phyloP scores from a whole-genome alignment of 35 echinoderm and acorn worm genomes.

The Amphiura filiformis region DNA sequence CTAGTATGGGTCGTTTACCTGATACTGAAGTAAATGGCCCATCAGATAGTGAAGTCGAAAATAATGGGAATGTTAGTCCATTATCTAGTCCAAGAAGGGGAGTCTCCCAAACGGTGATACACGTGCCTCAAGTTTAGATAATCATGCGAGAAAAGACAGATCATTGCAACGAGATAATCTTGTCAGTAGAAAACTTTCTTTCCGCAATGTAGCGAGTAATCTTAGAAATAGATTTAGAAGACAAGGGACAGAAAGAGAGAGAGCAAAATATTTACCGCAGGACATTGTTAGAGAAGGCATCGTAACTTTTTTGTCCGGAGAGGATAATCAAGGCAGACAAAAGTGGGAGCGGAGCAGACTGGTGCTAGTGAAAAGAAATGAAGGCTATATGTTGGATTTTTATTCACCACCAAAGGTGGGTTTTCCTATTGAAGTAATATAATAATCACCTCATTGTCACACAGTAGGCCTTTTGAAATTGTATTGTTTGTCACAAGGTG shows the following conservation, averaged over 20 bases:
- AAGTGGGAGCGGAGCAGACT: conserved; percentile 86
- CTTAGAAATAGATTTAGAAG: conserved; percentile 67
- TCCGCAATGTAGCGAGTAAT: conserved; percentile 77
- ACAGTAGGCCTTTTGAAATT: too few species aligned
- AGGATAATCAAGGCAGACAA: conserved; percentile 69
- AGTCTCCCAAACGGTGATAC: not conserved
- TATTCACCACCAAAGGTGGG: conserved; percentile 93
- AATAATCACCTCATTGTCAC: not conserved
- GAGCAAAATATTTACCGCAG: conserved; percentile 6
- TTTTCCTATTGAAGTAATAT: too few species aligned
- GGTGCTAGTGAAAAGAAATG: conserved; percentile 54
- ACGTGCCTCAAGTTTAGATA: conserved; percentile 16
- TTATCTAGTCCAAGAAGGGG: not conserved
- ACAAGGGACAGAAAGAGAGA: not conserved
- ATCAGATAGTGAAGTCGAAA: not conserved
- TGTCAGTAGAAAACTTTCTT: conserved; percentile 69
- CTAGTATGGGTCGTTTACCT: not conserved
- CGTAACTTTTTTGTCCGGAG: conserved; percentile 74
- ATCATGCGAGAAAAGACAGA: not conserved
- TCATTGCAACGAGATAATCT: not conserved
- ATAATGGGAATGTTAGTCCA: not conserved
- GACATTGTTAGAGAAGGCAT: conserved; percentile 84
- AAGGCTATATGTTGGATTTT: conserved; percentile 89
- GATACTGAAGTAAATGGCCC: too few species aligned
- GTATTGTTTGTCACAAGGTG: too few species aligned